Evolutionary conservation across 2,113 vertebrate genomes (phyloP).

Genomic region (Mixornis gularis): DNA sequence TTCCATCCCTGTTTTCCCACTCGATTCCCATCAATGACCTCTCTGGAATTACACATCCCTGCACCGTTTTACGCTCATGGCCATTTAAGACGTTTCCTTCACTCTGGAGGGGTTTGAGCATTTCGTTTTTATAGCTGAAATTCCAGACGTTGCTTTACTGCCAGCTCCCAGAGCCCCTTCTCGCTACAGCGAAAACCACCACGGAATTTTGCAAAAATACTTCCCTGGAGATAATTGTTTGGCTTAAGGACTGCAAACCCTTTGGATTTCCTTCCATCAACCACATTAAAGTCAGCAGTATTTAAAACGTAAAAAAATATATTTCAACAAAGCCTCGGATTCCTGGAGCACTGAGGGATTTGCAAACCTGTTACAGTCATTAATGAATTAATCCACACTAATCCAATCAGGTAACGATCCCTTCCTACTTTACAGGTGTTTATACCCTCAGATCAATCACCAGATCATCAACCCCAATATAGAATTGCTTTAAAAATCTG

Average conservation of each 20-base stretch:
- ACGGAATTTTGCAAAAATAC: not conserved
- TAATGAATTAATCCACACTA: not conserved
- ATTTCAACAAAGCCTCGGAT: not conserved
- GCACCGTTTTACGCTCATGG: fast-evolving
- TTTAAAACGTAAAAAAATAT: not conserved
- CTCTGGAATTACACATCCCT: not conserved
- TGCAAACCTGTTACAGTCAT: not conserved
- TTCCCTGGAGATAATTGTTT: not conserved
- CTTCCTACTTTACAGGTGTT: not conserved
- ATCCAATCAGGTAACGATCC: not conserved
- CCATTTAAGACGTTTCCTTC: fast-evolving
- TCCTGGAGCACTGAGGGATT: not conserved
- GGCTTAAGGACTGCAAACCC: not conserved
- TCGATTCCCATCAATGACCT: fast-evolving
- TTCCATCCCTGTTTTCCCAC: not conserved
- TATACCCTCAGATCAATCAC: not conserved
- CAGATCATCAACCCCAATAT: not conserved
- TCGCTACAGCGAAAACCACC: fast-evolving
- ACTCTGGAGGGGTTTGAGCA: fast-evolving
- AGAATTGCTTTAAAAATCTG: not conserved
- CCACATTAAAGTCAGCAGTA: not conserved
- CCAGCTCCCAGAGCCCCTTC: not conserved
- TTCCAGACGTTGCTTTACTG: not conserved
- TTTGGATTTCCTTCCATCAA: not conserved
- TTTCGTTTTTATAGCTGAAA: not conserved